Evolutionary conservation across 2,888 invertebrate genomes (phyloP), one percentile per base, ranked within the genome.

Genomic region (Cepaea hortensis): DNA sequence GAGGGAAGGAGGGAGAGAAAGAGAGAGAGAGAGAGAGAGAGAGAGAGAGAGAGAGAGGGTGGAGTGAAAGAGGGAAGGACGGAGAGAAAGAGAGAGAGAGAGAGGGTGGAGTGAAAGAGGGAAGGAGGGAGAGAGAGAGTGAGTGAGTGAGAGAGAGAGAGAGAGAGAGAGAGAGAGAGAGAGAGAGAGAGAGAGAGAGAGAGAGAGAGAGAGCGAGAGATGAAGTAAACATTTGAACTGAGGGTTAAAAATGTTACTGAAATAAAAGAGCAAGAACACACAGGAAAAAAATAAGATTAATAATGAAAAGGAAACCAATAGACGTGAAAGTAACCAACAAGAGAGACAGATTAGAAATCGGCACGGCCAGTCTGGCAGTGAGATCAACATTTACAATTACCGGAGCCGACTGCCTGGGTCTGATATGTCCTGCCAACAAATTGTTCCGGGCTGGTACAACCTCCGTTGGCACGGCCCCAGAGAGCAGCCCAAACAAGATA

Each of bases 171-270:
- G n/a, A 11, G n/a, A 35, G 62, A 23, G 80, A 62, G 55, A 61
- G 23, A 80, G 3, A 80, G 62, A 80, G 62, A 62, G 62, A 61
- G 62, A 80, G 62, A 80, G 20, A 80, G 62, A 62, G 80, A n/a
- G 80, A 80, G 80, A 13, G 62, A 62, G 62, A 61, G 6, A 81
- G 81, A 70, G 70, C n/a, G 70, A 70, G 70, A 81, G 70, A 79
- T 46, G 70, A 50, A 11, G 35, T 11, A 11, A 55, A 55, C 55
- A 55, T 11, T 6, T 48, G 48, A 35, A 68, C 48, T n/a, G 79
- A 61, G 68, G 18, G 7, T 46, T 35, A 68, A 23, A 55, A 23
- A 61, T n/a, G 84, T 55, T 23, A 11, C 23, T 18, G 65, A 55
- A 55, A 55, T 55, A 55, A 55, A 55, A 6, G 55, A 55, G 11